Conservation (phyloP, 2,113 vertebrate genomes). For the Nesoenas mayeri region DNA sequence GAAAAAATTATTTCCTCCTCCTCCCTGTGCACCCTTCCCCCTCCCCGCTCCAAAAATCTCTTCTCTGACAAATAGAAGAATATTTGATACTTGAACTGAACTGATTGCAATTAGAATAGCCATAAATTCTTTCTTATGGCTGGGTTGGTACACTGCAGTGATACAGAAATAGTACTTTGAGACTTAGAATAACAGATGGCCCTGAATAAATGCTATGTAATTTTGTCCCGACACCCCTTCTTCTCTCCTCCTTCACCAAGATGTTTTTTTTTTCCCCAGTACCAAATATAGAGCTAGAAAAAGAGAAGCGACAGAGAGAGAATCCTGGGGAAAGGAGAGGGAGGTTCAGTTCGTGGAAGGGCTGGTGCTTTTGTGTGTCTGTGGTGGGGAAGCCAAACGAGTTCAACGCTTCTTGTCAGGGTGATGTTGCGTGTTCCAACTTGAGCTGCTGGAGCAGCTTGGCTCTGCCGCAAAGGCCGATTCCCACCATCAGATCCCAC, state of each 20-base stretch:
- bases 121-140: not conserved
- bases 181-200: conserved; percentile 61
- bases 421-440: not conserved
- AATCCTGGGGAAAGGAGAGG: not conserved
- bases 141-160: not conserved
- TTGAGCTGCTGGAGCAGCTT: not conserved
- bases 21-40: too few relatives aligned
- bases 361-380: not conserved
- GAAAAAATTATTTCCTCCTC: not conserved
- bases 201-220: conserved; percentile 61
- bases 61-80: not conserved
- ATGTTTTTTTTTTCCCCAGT: not conserved
- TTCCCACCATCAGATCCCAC: not conserved
- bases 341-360: not conserved
- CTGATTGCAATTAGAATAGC: conserved; percentile 26
- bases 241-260: conserved; percentile 49
- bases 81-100: not conserved
- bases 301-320: not conserved
- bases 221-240: conserved; percentile 54
- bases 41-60: not conserved
- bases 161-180: conserved; percentile 52
- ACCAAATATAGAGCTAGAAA: conserved; percentile 43
- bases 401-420: not conserved
- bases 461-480: not conserved
- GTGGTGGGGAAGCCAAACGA: not conserved